Evolutionary conservation across 1,140 invertebrate genomes (phyloP).

Genomic region (Formica exsecta): DNA sequence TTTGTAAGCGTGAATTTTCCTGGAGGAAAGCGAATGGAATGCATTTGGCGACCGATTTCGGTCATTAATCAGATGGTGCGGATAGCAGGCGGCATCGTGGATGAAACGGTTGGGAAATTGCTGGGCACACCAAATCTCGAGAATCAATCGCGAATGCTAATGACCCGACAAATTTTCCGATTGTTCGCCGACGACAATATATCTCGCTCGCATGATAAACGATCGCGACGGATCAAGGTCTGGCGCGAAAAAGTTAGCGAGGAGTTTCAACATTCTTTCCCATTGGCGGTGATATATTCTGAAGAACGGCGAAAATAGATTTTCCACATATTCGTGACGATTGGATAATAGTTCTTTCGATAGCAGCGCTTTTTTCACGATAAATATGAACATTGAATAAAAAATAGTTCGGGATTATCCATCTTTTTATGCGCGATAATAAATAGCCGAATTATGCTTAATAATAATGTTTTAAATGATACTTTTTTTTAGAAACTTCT

Average conservation of each 20-base stretch:
- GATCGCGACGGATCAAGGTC: conserved; percentile 56
- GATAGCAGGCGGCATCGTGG: conserved; percentile 50
- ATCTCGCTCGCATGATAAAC: conserved; percentile 47
- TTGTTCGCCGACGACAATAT: conserved; percentile 51
- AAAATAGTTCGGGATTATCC: neutral
- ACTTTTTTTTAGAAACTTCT: neutral
- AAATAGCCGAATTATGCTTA: neutral
- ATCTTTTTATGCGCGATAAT: neutral
- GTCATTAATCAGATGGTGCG: conserved; percentile 62
- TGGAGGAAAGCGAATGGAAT: neutral
- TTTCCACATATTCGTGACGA: conserved; percentile 20
- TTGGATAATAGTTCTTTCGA: neutral
- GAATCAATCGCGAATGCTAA: conserved; percentile 63
- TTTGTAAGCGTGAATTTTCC: neutral
- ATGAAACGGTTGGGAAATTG: neutral
- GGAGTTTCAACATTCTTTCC: conserved; percentile 35
- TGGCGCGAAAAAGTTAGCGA: conserved; percentile 18
- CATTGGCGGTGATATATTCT: neutral
- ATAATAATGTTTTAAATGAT: conserved; percentile 1
- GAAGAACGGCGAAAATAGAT: conserved; percentile 45
- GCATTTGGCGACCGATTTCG: neutral
- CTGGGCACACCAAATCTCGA: conserved; percentile 24
- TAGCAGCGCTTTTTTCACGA: neutral
- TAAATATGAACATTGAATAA: neutral
- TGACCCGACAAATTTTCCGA: conserved; percentile 74